Base-by-base conservation (phyloP, 1,140 invertebrate genomes). In the Forficula auricularia region DNA sequence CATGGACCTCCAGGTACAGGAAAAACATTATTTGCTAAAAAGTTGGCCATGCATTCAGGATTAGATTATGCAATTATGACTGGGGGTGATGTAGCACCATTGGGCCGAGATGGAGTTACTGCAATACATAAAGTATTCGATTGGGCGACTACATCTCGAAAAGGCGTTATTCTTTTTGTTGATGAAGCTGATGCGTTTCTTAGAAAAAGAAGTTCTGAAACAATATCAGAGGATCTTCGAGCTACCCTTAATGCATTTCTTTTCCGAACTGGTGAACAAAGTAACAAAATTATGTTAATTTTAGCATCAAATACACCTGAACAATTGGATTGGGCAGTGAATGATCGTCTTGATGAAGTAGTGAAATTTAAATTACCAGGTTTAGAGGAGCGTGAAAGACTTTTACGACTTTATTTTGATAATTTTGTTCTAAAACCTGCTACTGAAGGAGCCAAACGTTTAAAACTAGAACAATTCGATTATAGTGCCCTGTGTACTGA, bases 161-260 rank as follows among this genome's bases (percentile, higher is more conserved):
- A 82, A 65, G 87, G 92, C 18, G 69, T 99, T 0, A 59, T 99
- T 2, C 61, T 99, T 2, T 99, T 99, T 62, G 86, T 99, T 42
- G 96, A 99, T 64, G 96, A 99, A 67, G 95, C 95, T 1, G 96
- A 99, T 63, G 95, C 95, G 3, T 99, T 99, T 59, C 67, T 99
- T 6, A 67, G 91, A n/a, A 98, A 98, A 64, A 70, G 96, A 52
- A 90, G 84, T 14, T 89, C 84, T 0, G 87, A 95, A 58, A 74
- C 75, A 32, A 94, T 98, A 36, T 91, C 87, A 46, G 92, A 98
- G 66, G 89, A 98, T 59, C 65, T 98, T 37, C 65, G 95, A 47
- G 80, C 91, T 1, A 87, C 91, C 30, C 64, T 99, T 1, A 98
- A 98, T 63, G 91, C 94, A 2, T 98, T 99, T 62, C 66, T 99